phyloP scores from a whole-genome alignment of 2,888 invertebrate species.

The Fragum sueziense region DNA sequence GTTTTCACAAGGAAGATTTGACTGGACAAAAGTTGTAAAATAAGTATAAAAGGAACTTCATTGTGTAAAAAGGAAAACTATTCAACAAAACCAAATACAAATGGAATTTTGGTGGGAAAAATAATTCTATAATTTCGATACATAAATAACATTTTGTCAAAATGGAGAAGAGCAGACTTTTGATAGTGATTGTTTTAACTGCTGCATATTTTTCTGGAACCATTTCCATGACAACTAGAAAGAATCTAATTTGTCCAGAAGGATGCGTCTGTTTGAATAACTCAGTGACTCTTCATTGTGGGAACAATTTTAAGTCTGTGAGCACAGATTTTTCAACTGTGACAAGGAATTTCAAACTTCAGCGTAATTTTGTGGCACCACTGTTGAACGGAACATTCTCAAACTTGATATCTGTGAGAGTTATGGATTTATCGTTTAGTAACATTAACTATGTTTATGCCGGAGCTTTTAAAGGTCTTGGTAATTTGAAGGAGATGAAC shows the following conservation, averaged over 20 bases:
- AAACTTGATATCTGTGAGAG: constrained; percentile 49
- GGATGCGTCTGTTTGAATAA: constrained; percentile 36
- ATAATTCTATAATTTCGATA: neutral
- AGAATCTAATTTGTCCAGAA: constrained; percentile 39
- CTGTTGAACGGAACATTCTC: constrained; percentile 61
- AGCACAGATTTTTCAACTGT: constrained; percentile 30
- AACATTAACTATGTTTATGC: constrained; percentile 55
- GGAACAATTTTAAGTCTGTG: constrained; percentile 30
- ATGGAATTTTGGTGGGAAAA: neutral
- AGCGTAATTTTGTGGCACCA: constrained; percentile 60
- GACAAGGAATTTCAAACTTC: constrained; percentile 56
- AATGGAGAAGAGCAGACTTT: neutral
- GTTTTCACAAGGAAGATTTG: no score
- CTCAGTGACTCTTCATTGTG: constrained; percentile 33
- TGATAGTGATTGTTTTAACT: neutral
- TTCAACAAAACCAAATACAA: neutral
- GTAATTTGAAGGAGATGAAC: constrained; percentile 52
- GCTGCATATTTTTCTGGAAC: neutral
- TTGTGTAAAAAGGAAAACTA: no score
- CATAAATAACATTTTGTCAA: neutral
- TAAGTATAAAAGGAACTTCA: no score
- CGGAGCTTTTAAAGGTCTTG: constrained; percentile 58
- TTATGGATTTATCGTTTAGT: constrained; percentile 58
- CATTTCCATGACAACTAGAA: constrained; percentile 8
- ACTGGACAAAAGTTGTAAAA: no score